A percentile compares a stretch with the other conserved stretches of the same genome.
Conservation (phyloP, 2,888 invertebrate genomes). For the Scelioninae gen. 2 region DNA sequence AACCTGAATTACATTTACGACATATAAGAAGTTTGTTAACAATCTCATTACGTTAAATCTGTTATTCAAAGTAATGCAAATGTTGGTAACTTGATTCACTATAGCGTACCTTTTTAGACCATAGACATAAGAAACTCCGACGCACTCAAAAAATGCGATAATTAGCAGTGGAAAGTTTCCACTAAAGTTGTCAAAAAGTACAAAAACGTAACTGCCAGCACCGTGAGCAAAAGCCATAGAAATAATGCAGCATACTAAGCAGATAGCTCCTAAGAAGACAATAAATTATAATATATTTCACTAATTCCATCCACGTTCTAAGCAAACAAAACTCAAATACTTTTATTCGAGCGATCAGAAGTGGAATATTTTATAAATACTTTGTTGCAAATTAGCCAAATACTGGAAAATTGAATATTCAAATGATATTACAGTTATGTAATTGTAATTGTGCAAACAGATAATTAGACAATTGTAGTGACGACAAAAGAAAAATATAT, state of each 20-base stretch:
- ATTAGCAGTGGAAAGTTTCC: constrained; percentile 94
- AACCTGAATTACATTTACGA: constrained; percentile 80
- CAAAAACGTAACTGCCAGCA: constrained; percentile 94
- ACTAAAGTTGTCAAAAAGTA: constrained; percentile 94
- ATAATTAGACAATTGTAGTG: too few relatives aligned
- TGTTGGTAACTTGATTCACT: too few relatives aligned
- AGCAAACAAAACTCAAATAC: constrained; percentile 10
- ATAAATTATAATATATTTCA: constrained; percentile 9
- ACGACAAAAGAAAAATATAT: too few relatives aligned
- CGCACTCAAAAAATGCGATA: constrained; percentile 94
- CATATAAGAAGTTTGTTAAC: too few relatives aligned
- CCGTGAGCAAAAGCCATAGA: constrained; percentile 96
- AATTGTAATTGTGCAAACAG: too few relatives aligned
- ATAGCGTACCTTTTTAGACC: constrained; percentile 87
- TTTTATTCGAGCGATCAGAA: constrained; percentile 3
- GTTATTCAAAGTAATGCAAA: neutral
- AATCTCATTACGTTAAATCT: too few relatives aligned
- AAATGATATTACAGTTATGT: neutral
- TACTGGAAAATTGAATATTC: neutral
- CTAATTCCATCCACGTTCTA: constrained; percentile 2
- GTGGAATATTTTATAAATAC: too few relatives aligned
- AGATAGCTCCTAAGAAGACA: constrained; percentile 78
- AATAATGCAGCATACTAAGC: constrained; percentile 87
- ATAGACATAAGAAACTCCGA: constrained; percentile 95
- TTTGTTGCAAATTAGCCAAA: neutral